Evolutionary conservation across 2,797 vertebrate species (phyloP).

Genomic region (Tolypeutes matacus): DNA sequence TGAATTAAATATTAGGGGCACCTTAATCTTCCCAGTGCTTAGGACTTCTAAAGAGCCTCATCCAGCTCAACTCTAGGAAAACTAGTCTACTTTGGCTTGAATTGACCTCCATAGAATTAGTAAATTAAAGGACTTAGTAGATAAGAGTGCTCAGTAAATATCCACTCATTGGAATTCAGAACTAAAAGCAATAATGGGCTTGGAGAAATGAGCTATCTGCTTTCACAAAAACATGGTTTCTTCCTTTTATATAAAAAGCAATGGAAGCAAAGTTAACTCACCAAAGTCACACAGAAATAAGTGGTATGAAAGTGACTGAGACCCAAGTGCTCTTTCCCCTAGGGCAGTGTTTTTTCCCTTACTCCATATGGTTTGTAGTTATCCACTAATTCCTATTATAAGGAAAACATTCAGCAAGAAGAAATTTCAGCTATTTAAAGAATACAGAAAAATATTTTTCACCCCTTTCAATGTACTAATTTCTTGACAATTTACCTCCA

Average conservation of each 20-base stretch:
- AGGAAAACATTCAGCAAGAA: background rate
- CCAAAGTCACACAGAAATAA: background rate
- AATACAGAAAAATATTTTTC: background rate
- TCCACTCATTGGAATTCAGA: constrained; percentile 8
- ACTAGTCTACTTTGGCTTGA: background rate
- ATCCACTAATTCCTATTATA: background rate
- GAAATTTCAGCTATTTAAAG: background rate
- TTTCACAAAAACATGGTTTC: background rate
- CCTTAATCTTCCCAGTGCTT: background rate
- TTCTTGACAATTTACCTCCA: background rate
- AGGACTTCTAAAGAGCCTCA: background rate
- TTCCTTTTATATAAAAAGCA: background rate
- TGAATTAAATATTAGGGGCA: constrained; percentile 17
- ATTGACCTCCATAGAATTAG: background rate
- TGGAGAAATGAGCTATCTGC: background rate
- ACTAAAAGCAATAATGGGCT: background rate
- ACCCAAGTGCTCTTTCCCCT: too few species aligned
- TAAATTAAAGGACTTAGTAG: background rate
- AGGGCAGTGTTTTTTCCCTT: background rate
- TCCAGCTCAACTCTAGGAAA: background rate
- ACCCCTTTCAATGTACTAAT: background rate
- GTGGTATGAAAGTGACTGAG: background rate
- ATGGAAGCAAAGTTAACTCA: background rate
- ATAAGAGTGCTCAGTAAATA: background rate
- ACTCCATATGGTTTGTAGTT: background rate